Conservation (phyloP, 2,888 invertebrate genomes). For the Lasioglossum villosulum region DNA sequence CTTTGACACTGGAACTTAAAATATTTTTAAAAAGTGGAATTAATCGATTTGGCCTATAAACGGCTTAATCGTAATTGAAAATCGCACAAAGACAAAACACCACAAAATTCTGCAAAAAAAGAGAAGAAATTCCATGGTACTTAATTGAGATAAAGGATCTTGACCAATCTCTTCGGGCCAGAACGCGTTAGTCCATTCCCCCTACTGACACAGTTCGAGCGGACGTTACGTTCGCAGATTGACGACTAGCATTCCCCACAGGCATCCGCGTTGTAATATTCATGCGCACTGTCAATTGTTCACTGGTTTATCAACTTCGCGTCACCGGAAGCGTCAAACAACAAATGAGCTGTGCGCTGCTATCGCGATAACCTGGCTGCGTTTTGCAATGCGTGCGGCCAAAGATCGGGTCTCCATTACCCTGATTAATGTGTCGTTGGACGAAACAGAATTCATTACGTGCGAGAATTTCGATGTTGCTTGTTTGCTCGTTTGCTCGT, state of each 20-base stretch:
- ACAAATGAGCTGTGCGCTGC: conserved; percentile 12
- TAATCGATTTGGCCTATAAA: no score
- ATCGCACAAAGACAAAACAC: background rate
- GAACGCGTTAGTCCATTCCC: no score
- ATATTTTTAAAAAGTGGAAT: no score
- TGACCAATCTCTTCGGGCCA: background rate
- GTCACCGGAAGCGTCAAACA: conserved; percentile 33
- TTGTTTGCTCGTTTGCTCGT: conserved; percentile 2
- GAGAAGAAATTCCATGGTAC: background rate
- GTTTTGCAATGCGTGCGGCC: conserved; percentile 22
- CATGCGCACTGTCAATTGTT: conserved; percentile 34
- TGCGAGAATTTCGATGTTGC: conserved; percentile 5
- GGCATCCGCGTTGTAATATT: conserved; percentile 33
- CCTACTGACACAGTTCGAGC: background rate
- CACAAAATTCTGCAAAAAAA: background rate
- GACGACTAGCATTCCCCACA: background rate
- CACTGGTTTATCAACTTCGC: conserved; percentile 25
- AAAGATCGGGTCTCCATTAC: conserved; percentile 34
- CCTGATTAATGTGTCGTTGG: conserved; percentile 34
- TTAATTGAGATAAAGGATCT: background rate
- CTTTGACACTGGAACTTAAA: no score
- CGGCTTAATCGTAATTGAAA: no score
- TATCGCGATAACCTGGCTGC: conserved; percentile 20
- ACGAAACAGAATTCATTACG: conserved; percentile 31
- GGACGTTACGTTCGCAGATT: background rate